Base-by-base conservation (phyloP, 2,888 invertebrate genomes). In the Agrotis segetum region DNA sequence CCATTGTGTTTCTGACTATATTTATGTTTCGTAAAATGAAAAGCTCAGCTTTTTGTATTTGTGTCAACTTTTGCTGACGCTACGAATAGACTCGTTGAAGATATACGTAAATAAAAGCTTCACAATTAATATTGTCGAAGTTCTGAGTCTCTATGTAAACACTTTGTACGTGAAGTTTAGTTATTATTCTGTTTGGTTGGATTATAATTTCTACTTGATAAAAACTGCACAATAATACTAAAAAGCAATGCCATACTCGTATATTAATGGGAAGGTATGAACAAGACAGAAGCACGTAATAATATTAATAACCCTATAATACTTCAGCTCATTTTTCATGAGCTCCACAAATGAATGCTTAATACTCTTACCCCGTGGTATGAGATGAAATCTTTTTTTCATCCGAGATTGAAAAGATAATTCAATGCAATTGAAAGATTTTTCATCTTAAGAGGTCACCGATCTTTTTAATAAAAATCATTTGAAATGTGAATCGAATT, bases 321-420 rank as follows among this genome's bases (percentile, higher is more conserved):
- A 74, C 60, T 59, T 58, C 47, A 52, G 71, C 44, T 71, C 77
- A 71, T 74, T 77, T 79, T 64, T 67, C 68, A 69, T 64, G 63
- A 74, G 66, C 60, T 65, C 74, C 55, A 60, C 73, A 74, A 81
- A 85, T 85, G 74, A 81, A 82, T 81, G 65, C 69, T 68, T 84
- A 84, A 87, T 80, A 84, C n/a, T n/a, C n/a, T n/a, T n/a, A n/a
- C 69, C 75, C 78, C 78, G 67, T 77, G 76, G 68, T 66, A 82
- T 77, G 68, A 78, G 69, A 85, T 80, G 74, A 81, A 82, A 85
- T 81, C 81, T 70, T 80, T 79, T 81, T 79, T 71, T 83, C 85
- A 85, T 86, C 82, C 73, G 77, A 79, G 85, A 88, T 85, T 82
- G 81, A 83, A 75, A 65, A 77, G 80, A 88, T 86, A 85, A 87